phyloP scores from a whole-genome alignment of 2,797 vertebrate species.

The Sorex maritimensis region DNA sequence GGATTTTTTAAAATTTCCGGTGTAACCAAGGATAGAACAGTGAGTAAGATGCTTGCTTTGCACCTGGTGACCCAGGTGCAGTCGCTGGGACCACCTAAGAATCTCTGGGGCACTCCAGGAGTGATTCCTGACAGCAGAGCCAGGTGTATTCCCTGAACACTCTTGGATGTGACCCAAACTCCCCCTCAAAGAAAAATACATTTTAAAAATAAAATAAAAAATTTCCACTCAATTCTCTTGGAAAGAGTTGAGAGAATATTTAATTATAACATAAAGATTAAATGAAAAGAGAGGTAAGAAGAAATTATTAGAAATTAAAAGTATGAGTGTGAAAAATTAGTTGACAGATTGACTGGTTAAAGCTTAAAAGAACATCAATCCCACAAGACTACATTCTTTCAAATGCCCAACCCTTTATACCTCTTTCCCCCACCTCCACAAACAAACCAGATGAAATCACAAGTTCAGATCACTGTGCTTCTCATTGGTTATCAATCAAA shows the following conservation, averaged over 20 bases:
- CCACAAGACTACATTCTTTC: too few relatives aligned
- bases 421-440: neutral
- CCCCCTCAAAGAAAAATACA: too few relatives aligned
- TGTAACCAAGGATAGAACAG: too few relatives aligned
- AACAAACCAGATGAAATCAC: neutral
- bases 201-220: too few relatives aligned
- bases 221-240: neutral
- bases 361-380: neutral
- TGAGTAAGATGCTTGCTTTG: too few relatives aligned
- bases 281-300: neutral
- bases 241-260: constrained; percentile 37
- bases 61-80: too few relatives aligned
- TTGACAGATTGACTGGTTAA: neutral
- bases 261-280: constrained; percentile 30
- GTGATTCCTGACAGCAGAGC: too few relatives aligned
- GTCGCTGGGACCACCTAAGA: too few relatives aligned
- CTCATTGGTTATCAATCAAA: neutral
- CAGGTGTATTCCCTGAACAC: too few relatives aligned
- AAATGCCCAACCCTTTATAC: neutral
- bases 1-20: constrained; percentile 24
- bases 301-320: constrained; percentile 21
- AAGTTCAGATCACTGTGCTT: neutral
- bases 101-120: too few relatives aligned
- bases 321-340: neutral
- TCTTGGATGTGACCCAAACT: too few relatives aligned